phyloP scores from a whole-genome alignment of 1,140 invertebrate genomes.

The Calliopsis andreniformis region DNA sequence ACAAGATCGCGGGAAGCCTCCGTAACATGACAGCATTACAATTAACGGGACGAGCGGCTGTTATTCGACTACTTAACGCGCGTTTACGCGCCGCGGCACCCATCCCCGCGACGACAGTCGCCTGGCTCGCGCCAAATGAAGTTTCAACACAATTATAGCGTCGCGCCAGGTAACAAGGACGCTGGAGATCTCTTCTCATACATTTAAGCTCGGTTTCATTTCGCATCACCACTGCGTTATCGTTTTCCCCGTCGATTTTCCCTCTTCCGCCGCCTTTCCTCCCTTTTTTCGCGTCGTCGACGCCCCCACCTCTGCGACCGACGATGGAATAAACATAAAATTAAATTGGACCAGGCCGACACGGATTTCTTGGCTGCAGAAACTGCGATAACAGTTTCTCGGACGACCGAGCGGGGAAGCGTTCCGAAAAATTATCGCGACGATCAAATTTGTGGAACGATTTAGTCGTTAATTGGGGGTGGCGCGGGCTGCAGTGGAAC shows the following conservation, averaged over 20 bases:
- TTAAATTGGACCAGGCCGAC: conserved; percentile 46
- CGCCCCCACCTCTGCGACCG: not conserved
- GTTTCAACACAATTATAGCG: conserved; percentile 53
- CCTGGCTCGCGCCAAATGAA: conserved; percentile 38
- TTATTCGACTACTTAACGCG: conserved; percentile 50
- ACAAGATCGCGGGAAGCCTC: conserved; percentile 13
- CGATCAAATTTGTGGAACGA: conserved; percentile 43
- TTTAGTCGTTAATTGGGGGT: conserved; percentile 40
- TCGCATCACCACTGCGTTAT: conserved; percentile 35
- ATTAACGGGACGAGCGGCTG: conserved; percentile 39
- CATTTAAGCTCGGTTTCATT: conserved; percentile 50
- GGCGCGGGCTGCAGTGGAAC: not conserved
- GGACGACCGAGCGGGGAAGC: not conserved
- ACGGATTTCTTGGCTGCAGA: conserved; percentile 24
- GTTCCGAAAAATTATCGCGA: conserved; percentile 33
- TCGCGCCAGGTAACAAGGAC: conserved; percentile 45
- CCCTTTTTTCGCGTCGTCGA: too few species aligned
- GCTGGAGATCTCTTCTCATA: conserved; percentile 45
- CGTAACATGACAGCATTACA: conserved; percentile 41
- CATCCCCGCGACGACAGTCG: not conserved
- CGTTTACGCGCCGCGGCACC: conserved; percentile 27
- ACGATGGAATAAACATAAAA: conserved; percentile 49
- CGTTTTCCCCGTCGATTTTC: conserved; percentile 32
- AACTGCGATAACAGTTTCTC: conserved; percentile 37
- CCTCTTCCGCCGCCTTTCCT: not conserved